Evolutionary conservation across 2,888 invertebrate species (phyloP).

Genomic region (Germaria angustata): DNA sequence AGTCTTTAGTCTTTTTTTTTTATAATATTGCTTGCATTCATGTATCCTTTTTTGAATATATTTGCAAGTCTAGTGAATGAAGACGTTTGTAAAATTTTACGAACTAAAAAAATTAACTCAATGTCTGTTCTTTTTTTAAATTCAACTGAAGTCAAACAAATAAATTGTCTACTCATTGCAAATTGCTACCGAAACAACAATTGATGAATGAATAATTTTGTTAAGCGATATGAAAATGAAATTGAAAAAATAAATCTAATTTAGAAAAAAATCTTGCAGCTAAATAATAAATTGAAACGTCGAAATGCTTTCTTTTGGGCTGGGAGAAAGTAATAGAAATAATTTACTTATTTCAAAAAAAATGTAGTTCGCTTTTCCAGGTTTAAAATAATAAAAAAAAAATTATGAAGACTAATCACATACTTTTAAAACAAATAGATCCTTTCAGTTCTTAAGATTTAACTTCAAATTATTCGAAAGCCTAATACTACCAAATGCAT

Average conservation of each 20-base stretch:
- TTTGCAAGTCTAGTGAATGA: background rate
- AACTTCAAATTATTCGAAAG: too few relatives aligned
- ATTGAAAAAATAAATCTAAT: background rate
- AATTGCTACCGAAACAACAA: conserved; percentile 64
- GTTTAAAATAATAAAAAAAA: too few relatives aligned
- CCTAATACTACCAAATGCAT: too few relatives aligned
- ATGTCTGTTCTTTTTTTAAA: conserved; percentile 9
- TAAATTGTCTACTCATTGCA: conserved; percentile 58
- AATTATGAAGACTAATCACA: too few relatives aligned
- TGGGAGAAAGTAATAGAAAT: too few relatives aligned
- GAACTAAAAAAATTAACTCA: background rate
- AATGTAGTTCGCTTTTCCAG: too few relatives aligned
- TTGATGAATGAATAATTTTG: conserved; percentile 62
- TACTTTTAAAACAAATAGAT: too few relatives aligned
- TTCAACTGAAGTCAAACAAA: conserved; percentile 49
- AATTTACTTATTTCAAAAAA: too few relatives aligned
- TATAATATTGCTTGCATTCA: background rate
- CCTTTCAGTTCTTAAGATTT: too few relatives aligned
- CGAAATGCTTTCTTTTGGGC: too few relatives aligned
- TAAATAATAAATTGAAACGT: too few relatives aligned
- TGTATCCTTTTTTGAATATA: conserved; percentile 20
- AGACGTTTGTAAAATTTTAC: conserved; percentile 6
- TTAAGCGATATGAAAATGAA: background rate
- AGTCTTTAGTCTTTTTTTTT: conserved; percentile 26
- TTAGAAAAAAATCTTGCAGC: too few relatives aligned